Percentiles rank a stretch among this genome's conserved stretches.
phyloP scores from a whole-genome alignment of 2,888 invertebrate species.

The Megalurothrips usitatus region DNA sequence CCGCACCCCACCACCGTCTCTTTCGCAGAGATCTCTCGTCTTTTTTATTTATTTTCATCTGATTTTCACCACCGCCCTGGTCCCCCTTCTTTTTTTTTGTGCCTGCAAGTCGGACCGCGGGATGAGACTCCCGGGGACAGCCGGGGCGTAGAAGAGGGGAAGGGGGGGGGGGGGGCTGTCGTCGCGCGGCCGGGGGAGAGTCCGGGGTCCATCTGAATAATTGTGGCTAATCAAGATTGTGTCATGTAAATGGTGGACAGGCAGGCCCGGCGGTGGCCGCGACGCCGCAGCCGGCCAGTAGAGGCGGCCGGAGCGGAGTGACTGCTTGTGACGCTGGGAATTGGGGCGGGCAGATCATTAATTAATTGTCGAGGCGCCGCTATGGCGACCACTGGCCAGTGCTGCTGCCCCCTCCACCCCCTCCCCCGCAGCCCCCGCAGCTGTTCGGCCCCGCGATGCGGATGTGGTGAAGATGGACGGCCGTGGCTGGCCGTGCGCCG shows the following conservation, averaged over 20 bases:
- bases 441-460: no score
- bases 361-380: neutral
- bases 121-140: neutral
- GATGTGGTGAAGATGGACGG: neutral
- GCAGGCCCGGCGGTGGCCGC: neutral
- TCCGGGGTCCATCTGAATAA: neutral
- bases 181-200: neutral
- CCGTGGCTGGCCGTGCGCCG: no score
- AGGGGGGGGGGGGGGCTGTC: neutral
- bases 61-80: neutral
- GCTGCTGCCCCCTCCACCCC: no score
- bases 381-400: neutral
- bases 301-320: neutral
- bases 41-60: neutral
- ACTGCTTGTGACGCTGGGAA: neutral
- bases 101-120: no score
- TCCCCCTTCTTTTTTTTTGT: neutral
- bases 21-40: neutral
- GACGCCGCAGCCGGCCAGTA: neutral
- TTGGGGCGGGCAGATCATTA: neutral
- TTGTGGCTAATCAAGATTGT: slow-evolving; percentile 19
- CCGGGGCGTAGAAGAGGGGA: neutral
- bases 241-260: neutral
- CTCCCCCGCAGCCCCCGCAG: no score
- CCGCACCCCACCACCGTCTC: no score